These are phyloP conservation scores for Paramacrobiotus metropolitanus DNA, from an alignment of 1,140 invertebrate genomes.

Conservation along the genomic window DNA sequence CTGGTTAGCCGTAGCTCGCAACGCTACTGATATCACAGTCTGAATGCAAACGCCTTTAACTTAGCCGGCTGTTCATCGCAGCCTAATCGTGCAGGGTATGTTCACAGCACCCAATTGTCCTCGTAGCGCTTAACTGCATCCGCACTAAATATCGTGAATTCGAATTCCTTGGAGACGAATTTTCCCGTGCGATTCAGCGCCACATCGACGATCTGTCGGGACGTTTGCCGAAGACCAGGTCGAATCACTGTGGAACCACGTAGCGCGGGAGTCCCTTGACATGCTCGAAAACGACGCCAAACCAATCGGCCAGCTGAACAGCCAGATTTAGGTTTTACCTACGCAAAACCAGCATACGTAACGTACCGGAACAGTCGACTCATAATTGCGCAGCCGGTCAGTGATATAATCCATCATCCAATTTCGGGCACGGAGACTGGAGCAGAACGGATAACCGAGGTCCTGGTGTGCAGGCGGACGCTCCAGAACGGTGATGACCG, in stretches of 20 bases:
- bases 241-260: constrained; percentile 77
- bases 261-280: constrained; percentile 60
- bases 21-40: no score
- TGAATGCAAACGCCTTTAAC: no score
- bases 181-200: constrained; percentile 31
- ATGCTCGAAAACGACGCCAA: constrained; percentile 33
- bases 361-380: constrained; percentile 34
- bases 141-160: no score
- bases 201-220: constrained; percentile 37
- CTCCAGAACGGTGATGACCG: constrained; percentile 48
- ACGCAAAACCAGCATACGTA: no score
- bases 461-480: constrained; percentile 63
- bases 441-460: constrained; percentile 81
- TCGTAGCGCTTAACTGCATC: no score
- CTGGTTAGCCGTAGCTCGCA: no score
- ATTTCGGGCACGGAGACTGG: constrained; percentile 70
- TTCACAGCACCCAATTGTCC: no score
- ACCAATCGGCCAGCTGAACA: constrained; percentile 26
- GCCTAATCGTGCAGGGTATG: no score
- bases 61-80: no score
- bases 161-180: constrained; percentile 47
- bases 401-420: constrained; percentile 71
- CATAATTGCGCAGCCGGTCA: constrained; percentile 38
- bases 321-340: no score
- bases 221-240: constrained; percentile 53